Evolutionary conservation across 2,113 vertebrate genomes (phyloP).

Genomic region (Carlito syrichta): DNA sequence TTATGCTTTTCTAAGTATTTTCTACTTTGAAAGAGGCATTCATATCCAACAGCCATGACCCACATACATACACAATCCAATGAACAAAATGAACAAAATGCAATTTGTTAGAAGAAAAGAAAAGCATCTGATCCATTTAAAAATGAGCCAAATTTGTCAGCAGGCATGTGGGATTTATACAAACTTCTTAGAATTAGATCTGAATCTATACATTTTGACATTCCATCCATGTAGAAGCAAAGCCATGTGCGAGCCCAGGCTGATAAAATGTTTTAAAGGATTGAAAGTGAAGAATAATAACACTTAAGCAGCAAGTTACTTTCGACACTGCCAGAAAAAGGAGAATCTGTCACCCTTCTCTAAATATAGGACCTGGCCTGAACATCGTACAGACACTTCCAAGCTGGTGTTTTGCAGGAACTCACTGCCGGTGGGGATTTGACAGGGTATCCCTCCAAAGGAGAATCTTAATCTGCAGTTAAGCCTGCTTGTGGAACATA

Average conservation of each 20-base stretch:
- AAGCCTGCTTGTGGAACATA: not conserved
- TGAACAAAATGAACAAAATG: constrained; percentile 52
- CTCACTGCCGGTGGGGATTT: not conserved
- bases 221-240: not conserved
- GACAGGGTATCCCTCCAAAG: not conserved
- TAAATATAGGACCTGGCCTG: not conserved
- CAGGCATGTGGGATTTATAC: not conserved
- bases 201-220: constrained; percentile 25
- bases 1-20: constrained; percentile 35
- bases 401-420: not conserved
- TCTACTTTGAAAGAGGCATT: constrained; percentile 14
- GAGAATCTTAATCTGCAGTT: not conserved
- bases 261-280: constrained; percentile 15
- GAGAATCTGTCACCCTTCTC: not conserved
- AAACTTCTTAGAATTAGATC: constrained; percentile 29
- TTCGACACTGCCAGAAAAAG: not conserved
- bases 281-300: not conserved
- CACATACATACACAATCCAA: constrained; percentile 7
- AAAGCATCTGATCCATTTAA: constrained; percentile 41
- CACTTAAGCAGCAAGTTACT: not conserved
- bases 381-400: not conserved
- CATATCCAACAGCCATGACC: not conserved
- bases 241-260: not conserved
- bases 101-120: constrained; percentile 27
- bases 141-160: constrained; percentile 38